These are phyloP conservation scores for Sinhomidia bicolor DNA, from an alignment of 2,888 invertebrate genomes.

Conservation along the genomic window DNA sequence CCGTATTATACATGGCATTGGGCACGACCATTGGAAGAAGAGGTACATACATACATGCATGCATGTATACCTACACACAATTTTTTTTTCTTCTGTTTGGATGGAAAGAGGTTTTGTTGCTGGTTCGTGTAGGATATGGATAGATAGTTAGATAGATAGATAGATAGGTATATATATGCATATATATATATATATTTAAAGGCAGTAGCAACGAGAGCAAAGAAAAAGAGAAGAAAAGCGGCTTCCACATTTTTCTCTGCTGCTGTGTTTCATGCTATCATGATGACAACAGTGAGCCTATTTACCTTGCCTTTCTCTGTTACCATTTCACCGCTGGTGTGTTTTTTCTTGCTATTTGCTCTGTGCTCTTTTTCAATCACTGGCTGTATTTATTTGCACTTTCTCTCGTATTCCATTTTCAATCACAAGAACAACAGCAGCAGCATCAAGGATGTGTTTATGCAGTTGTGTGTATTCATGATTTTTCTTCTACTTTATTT, in stretches of 20 bases:
- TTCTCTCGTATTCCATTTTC: constrained; percentile 2
- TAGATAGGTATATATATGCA: too few relatives aligned
- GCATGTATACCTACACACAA: not conserved
- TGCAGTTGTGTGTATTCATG: constrained; percentile 11
- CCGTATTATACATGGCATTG: constrained; percentile 23
- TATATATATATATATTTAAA: not conserved
- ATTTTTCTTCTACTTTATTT: not conserved
- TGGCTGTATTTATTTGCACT: too few relatives aligned
- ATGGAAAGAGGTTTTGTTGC: too few relatives aligned
- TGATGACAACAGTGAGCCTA: constrained; percentile 32
- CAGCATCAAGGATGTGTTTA: constrained; percentile 3
- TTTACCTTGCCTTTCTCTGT: not conserved
- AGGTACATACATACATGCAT: not conserved
- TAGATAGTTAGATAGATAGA: too few relatives aligned
- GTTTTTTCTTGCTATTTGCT: not conserved
- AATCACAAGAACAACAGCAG: constrained; percentile 7
- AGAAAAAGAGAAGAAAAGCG: not conserved
- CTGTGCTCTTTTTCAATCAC: not conserved
- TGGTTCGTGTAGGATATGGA: too few relatives aligned
- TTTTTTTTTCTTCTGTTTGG: not conserved
- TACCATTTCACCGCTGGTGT: not conserved
- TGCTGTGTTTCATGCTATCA: constrained; percentile 17
- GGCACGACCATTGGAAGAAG: too few relatives aligned
- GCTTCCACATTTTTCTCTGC: not conserved
- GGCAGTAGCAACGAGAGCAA: not conserved